These are phyloP conservation scores for Papilio polytes DNA, from an alignment of 1,140 invertebrate species.

Conservation along the genomic window DNA sequence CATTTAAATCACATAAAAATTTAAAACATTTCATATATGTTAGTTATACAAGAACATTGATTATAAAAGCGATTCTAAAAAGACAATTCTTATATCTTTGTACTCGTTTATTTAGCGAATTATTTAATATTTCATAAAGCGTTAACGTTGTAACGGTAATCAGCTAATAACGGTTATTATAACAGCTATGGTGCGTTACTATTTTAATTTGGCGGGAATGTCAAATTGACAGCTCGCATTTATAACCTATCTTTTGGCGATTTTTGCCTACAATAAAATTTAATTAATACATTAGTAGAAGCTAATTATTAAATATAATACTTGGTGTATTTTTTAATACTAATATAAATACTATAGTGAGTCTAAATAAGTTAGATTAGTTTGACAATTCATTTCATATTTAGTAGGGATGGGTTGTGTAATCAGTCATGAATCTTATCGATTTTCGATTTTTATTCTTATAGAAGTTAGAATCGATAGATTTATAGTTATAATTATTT, in stretches of 20 bases:
- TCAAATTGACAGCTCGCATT: background rate
- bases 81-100: background rate
- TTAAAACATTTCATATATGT: background rate
- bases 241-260: constrained; percentile 7
- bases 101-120: background rate
- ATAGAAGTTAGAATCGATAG: too few relatives aligned
- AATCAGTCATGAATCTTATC: too few relatives aligned
- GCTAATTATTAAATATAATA: constrained; percentile 3
- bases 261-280: background rate
- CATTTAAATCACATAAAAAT: background rate
- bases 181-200: background rate
- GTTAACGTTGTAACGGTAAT: background rate
- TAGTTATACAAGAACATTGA: background rate
- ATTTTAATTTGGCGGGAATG: constrained; percentile 22
- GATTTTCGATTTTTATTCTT: too few relatives aligned
- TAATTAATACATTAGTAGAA: background rate
- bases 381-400: too few relatives aligned
- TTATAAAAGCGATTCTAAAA: background rate
- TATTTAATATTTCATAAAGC: background rate
- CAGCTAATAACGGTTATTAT: background rate
- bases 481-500: too few relatives aligned
- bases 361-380: too few relatives aligned
- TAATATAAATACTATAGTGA: background rate
- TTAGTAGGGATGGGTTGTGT: too few relatives aligned
- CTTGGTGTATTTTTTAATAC: background rate